Evolutionary conservation across 2,113 vertebrate genomes (phyloP).

Genomic region (Steatornis caripensis): DNA sequence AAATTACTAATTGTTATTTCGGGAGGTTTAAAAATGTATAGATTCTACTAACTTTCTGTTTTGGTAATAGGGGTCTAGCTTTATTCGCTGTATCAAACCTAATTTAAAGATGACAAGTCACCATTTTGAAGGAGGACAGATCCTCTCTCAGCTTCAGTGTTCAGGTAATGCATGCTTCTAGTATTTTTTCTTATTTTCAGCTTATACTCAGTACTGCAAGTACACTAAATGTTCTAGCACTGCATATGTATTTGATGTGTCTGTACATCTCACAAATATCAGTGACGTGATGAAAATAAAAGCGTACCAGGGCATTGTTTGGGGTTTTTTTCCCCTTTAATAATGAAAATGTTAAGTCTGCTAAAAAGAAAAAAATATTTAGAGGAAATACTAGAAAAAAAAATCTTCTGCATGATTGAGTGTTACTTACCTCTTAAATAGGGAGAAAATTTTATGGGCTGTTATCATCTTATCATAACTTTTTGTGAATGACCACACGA

Average conservation of each 20-base stretch:
- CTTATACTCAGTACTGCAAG: neutral
- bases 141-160: constrained; percentile 97
- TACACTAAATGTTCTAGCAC: neutral
- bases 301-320: neutral
- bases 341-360: neutral
- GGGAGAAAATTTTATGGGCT: neutral
- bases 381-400: neutral
- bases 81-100: constrained; percentile 96
- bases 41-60: constrained; percentile 3
- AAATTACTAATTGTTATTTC: neutral
- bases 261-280: neutral
- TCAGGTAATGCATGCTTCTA: constrained; percentile 77
- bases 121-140: constrained; percentile 94
- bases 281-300: neutral
- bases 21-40: neutral
- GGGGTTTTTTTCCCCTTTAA: neutral
- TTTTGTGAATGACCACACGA: neutral
- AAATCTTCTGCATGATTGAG: neutral
- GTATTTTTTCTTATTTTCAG: neutral
- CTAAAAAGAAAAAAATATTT: neutral
- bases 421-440: neutral
- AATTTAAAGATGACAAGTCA: constrained; percentile 98
- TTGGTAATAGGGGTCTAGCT: constrained; percentile 87
- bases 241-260: neutral
- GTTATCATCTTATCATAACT: neutral